Evolutionary conservation across 2,888 invertebrate genomes (phyloP).

Genomic region (Eulithis prunata): DNA sequence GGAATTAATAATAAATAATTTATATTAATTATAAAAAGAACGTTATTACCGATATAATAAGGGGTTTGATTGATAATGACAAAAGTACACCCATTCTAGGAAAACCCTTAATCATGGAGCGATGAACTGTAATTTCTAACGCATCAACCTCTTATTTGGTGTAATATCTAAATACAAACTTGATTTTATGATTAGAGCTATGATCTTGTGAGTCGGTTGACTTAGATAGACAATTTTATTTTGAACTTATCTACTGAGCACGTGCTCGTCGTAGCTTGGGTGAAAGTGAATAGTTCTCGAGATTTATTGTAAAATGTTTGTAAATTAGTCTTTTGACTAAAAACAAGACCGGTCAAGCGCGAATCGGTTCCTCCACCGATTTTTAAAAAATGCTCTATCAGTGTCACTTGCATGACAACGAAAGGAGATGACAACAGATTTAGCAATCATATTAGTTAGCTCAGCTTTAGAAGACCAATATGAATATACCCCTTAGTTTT

Average conservation of each 20-base stretch:
- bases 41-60: slow-evolving; percentile 15
- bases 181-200: slow-evolving; percentile 7
- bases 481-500: too few relatives aligned
- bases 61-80: slow-evolving; percentile 19
- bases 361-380: too few relatives aligned
- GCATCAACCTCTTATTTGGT: slow-evolving; percentile 12
- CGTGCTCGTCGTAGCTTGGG: neutral
- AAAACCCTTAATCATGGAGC: slow-evolving; percentile 19
- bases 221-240: neutral
- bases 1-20: too few relatives aligned
- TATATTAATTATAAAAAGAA: too few relatives aligned
- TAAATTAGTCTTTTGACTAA: too few relatives aligned
- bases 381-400: too few relatives aligned
- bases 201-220: neutral
- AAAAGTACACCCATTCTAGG: slow-evolving; percentile 19
- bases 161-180: slow-evolving; percentile 21
- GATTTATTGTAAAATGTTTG: too few relatives aligned
- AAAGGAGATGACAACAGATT: too few relatives aligned
- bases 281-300: neutral
- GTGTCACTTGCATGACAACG: too few relatives aligned
- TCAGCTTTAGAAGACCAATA: too few relatives aligned
- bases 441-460: too few relatives aligned
- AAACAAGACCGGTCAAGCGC: too few relatives aligned
- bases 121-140: slow-evolving; percentile 22
- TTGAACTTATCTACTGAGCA: neutral